phyloP scores from a whole-genome alignment of 2,888 invertebrate species.

The Erebia epiphron region DNA sequence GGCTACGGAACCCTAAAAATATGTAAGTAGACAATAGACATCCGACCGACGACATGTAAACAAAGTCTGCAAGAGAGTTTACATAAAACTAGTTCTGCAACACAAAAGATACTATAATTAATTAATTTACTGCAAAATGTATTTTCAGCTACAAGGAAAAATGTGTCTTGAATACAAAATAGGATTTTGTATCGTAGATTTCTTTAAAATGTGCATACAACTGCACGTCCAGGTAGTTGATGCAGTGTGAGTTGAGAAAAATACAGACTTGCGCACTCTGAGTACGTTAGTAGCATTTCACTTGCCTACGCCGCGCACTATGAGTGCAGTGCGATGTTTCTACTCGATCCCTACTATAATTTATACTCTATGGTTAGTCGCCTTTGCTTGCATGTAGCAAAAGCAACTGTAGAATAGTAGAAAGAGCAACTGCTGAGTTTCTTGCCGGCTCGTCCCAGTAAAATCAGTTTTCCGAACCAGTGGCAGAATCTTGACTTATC shows the following conservation, averaged over 20 bases:
- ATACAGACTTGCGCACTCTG: background rate
- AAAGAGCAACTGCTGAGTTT: too few species aligned
- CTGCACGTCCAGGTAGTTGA: background rate
- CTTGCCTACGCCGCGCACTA: too few species aligned
- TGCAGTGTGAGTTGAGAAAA: slow-evolving; percentile 1
- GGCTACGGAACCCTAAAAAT: too few species aligned
- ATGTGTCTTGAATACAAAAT: slow-evolving; percentile 15
- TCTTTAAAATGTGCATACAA: slow-evolving; percentile 7
- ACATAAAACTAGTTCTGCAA: slow-evolving; percentile 3
- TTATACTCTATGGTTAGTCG: too few species aligned
- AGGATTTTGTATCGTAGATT: background rate
- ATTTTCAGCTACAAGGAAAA: background rate
- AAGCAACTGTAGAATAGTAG: background rate
- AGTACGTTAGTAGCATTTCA: too few species aligned
- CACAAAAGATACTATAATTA: slow-evolving; percentile 7
- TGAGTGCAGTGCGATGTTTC: too few species aligned
- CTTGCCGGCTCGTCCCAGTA: too few species aligned
- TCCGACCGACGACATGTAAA: too few species aligned
- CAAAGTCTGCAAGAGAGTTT: background rate
- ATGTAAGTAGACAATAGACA: too few species aligned
- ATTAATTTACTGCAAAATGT: slow-evolving; percentile 1
- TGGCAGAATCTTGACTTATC: too few species aligned
- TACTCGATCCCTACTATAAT: too few species aligned
- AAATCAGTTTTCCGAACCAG: too few species aligned
- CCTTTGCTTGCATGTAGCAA: background rate